Conservation (phyloP, 1,140 invertebrate species). For the Drosophila melanica region DNA sequence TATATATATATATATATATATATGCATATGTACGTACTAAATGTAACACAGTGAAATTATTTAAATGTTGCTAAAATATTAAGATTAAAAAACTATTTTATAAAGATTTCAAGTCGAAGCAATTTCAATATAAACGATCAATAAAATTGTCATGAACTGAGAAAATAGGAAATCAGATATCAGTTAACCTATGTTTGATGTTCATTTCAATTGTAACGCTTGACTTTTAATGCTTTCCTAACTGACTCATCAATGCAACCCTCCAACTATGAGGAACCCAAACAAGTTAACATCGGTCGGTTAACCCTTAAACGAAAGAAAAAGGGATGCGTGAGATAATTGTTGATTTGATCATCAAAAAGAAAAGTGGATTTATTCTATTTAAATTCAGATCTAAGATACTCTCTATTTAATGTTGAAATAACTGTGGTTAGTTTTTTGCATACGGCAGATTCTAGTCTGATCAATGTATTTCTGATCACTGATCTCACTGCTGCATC, state of each 20-base stretch:
- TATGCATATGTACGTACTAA: neutral
- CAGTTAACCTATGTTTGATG: no score
- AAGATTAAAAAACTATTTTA: neutral
- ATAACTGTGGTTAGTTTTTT: slow-evolving; percentile 9
- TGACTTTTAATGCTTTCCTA: slow-evolving; percentile 6
- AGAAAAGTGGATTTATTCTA: neutral
- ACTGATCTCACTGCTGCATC: slow-evolving; percentile 20
- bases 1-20: no score
- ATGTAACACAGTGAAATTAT: neutral
- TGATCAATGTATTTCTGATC: slow-evolving; percentile 9
- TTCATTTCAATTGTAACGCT: slow-evolving; percentile 1
- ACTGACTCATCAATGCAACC: slow-evolving; percentile 1
- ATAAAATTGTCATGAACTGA: neutral
- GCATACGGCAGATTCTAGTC: neutral
- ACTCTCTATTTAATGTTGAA: neutral
- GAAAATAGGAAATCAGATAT: neutral
- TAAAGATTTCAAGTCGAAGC: neutral
- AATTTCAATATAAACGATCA: neutral
- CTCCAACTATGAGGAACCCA: neutral
- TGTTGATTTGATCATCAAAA: slow-evolving; percentile 12
- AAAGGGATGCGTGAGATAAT: slow-evolving; percentile 13
- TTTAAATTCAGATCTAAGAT: neutral
- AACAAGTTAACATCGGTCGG: neutral
- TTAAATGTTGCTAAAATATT: neutral
- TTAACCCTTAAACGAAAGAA: neutral